Evolutionary conservation across 1,140 invertebrate species (phyloP), one percentile per base, ranked within the genome.

Genomic region (Heliconius himera): DNA sequence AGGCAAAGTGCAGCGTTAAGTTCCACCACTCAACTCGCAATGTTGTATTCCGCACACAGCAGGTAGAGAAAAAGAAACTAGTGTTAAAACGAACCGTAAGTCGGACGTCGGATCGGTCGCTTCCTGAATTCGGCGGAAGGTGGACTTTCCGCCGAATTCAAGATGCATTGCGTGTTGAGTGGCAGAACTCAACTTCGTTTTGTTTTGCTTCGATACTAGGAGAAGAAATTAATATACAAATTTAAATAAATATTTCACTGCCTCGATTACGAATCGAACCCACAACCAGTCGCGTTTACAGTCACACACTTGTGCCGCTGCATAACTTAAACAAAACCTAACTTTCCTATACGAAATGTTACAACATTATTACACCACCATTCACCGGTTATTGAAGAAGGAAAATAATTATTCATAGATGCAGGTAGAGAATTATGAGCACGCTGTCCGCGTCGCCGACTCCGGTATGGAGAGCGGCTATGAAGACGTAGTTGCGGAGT

Each of bases 401-500:
- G 77, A 74, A 71, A 81, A 83, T 81, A 81, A 81, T 81, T 83
- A 81, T 81, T 77, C 54, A 79, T 83, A 81, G 73, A 80, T 76
- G 41, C 81, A 73, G 76, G 75, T 75, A 74, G 81, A 76, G 70
- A 80, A 82, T 82, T 80, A 82, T 76, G 79, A 74, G 77, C 78
- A 82, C 75, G 81, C 78, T 46, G 46, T 77, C 73, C 82, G 85
- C 82, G 78, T 86, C 81, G 81, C 84, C 76, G 75, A 76, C 70
- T 86, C 85, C 22, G 13, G 41, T 46, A 46, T 46, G 41, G 41
- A 46, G 41, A 46, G 3, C 41, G 41, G 73, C 80, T 88, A 90
- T 90, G 90, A 90, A 91, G 90, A 87, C 88, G 83, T 91, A 86
- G 81, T 71, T 82, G 85, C 74, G 70, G 83, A 88, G 84, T 86